Evolutionary conservation across 2,888 invertebrate species (phyloP), one percentile per base, ranked within the genome.

Genomic region (Myopa tessellatipennis): DNA sequence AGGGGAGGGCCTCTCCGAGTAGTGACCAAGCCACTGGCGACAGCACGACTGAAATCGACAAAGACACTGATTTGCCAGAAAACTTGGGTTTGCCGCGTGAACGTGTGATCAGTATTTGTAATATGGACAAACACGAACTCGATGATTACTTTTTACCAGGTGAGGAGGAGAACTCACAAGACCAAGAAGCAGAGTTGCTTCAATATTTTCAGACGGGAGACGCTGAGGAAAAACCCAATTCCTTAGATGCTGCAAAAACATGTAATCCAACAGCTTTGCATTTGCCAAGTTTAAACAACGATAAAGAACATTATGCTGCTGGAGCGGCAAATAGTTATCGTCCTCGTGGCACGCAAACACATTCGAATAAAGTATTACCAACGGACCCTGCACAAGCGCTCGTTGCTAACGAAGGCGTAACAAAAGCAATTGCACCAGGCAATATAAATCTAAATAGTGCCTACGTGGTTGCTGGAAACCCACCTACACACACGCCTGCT

Each of bases 171-270:
- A 93, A 93, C 88, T 93, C 93, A 65, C 94, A 95, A 86, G 95
- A 94, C 85, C 95, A 94, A 85, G 95, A 96, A 88, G 95, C 95
- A 86, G 96, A 96, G 89, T 90, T 96, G 83, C 91, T 95, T 87
- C 94, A 95, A 90, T 96, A 95, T 90, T 95, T 95, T 89, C 94
- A 87, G 87, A 88, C 82, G 89, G 89, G 84, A 87, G 88, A 83
- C 83, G 88, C 86, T 88, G 88, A 88, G 87, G 88, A 88, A 87
- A 87, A 87, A 85, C 83, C 82, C 80, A 87, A 85, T 89, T 89
- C 83, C 88, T 87, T 85, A 84, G 87, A 87, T 86, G 87, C 85
- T 83, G 86, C 86, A 81, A 85, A 85, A 83, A 84, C 84, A 82
- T 85, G 83, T 83, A 85, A 86, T 84, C 84, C 87, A 85, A 85